Base-by-base conservation (phyloP, 1,140 invertebrate species). In the Diachasma alloeum region DNA sequence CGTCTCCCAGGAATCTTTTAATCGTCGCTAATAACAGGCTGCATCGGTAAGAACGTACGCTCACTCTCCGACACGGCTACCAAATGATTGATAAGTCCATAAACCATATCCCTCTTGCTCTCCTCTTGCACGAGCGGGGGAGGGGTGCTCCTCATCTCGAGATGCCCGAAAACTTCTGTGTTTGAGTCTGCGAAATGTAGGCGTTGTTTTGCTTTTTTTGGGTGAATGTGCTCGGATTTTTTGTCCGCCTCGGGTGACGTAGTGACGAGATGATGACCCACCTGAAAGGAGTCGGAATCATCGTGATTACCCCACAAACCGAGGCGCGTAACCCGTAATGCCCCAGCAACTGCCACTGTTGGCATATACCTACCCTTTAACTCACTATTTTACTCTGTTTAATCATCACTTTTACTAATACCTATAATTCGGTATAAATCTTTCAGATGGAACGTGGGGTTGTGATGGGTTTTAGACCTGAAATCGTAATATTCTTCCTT, bases 1-100 rank as follows among this genome's bases (percentile, higher is more conserved):
- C 77, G 75, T 82, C 81, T 82, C 80, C 75, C 74, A 82, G 85
- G 87, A 90, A 90, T 90, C 86, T 88, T 88, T 89, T 88, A 88
- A 89, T 90, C 88, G 86, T 84, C 79, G 82, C 84, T 89, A 90
- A 90, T 90, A 88, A 90, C 82, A 88, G 88, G 83, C 82, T 86
- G 81, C 79, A 82, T 80, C 77, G 74, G 79, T 81, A 82, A 82
- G 71, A 82, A 82, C 81, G 76, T 79, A 81, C 79, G 17, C 76
- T 72, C 72, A 53, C 46, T 78, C 81, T 72, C 77, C 78, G 78
- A 78, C 79, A 77, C 44, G 68, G 86, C 87, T 88, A 89, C 87
- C 85, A 86, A 86, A 88, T 89, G 88, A 90, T 89, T 89, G 87
- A 89, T 90, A 89, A 89, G 88, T 90, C 88, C 88, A 88, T 89